Evolutionary conservation across 2,888 invertebrate species (phyloP), one percentile per base, ranked within the genome.

Genomic region (Girardia tigrina): DNA sequence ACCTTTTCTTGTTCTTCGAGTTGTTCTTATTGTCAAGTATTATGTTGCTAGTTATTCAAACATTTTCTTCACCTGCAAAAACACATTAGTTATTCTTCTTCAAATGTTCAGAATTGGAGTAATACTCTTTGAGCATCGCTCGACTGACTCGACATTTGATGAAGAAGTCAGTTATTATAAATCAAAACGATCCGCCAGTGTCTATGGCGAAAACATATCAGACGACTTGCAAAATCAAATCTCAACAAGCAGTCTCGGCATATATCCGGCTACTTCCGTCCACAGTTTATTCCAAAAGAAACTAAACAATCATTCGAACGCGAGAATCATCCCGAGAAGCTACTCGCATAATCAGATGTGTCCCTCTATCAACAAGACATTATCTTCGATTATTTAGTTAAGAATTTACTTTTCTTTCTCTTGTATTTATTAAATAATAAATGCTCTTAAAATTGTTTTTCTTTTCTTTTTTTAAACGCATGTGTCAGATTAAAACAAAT

Each of bases 41-140:
- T 88, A 89, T 78, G 91, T 94, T 28, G 90, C 92, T 79, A 92
- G 90, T 80, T 93, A 94, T 81, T 93, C 93, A 89, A 94, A 94
- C 83, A 90, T 94, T 77, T 94, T 94, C 86, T 94, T 94, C 85
- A 93, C 93, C 0, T 92, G 92, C 85, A 90, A 92, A 85, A 92
- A 91, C 81, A 90, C 90, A 0, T 84, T 92, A 83, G 93, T 94
- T 14, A 92, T 94, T 77, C 84, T 92, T 0, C 87, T 94, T 0
- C 91, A 92, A 83, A 86, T 92, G 76, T 92, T 92, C 82, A 86
- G 92, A 4, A 86, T 92, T 0, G 90, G 81, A 29, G 83, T 84
- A 0, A 76, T 81, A n/a, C 78, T 78, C n/a, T 26, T 28, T 69
- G 75, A 75, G 29, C 73, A 73, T n/a, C 56, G 56, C 4, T n/a